phyloP scores from a whole-genome alignment of 2,797 vertebrate species.

The Spinus pinus region DNA sequence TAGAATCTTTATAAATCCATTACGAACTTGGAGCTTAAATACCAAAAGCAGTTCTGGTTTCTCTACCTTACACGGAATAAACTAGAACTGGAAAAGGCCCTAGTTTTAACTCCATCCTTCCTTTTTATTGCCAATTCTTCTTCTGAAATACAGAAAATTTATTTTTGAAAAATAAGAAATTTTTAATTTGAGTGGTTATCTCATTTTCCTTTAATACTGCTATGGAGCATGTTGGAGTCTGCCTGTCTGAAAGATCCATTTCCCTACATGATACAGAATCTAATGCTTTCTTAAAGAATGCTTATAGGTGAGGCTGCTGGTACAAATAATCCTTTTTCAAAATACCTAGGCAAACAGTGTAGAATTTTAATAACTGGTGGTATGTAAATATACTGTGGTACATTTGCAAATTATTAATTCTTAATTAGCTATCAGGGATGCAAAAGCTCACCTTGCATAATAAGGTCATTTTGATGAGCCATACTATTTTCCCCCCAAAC shows the following conservation, averaged over 20 bases:
- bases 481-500: not conserved
- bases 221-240: not conserved
- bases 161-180: not conserved
- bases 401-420: not conserved
- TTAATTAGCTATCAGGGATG: not conserved
- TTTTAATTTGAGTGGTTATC: not conserved
- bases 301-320: not conserved
- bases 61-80: not conserved
- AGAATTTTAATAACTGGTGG: not conserved
- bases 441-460: not conserved
- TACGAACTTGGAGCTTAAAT: not conserved
- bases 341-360: not conserved
- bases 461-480: not conserved
- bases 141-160: not conserved
- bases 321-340: not conserved
- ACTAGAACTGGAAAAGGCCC: not conserved
- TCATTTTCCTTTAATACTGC: not conserved
- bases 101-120: not conserved
- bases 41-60: not conserved
- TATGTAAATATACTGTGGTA: not conserved
- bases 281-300: not conserved
- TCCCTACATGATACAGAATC: not conserved
- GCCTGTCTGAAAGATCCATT: not conserved
- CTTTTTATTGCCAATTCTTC: not conserved
- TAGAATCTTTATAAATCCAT: not conserved